These are phyloP conservation scores for Cephus runcator DNA, from an alignment of 2,888 invertebrate genomes.

Conservation along the genomic window DNA sequence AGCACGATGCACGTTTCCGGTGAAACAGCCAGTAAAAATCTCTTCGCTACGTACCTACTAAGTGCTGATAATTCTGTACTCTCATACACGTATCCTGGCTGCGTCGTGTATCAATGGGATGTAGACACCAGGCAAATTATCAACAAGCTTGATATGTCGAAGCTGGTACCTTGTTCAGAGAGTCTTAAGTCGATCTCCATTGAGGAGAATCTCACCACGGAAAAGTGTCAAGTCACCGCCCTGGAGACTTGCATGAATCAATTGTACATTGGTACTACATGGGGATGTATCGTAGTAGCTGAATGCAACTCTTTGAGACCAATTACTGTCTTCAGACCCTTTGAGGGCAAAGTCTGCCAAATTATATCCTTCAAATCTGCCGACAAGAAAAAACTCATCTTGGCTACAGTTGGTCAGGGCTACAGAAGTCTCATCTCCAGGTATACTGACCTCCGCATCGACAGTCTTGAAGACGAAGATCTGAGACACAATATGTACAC, in stretches of 20 bases:
- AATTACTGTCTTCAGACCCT: slow-evolving; percentile 91
- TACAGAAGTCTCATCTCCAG: slow-evolving; percentile 81
- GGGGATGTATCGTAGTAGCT: slow-evolving; percentile 93
- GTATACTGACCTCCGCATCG: slow-evolving; percentile 70
- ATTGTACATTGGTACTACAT: slow-evolving; percentile 92
- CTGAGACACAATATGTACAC: slow-evolving; percentile 71
- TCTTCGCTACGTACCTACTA: slow-evolving; percentile 78
- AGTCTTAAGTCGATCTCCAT: slow-evolving; percentile 90
- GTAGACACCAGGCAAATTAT: slow-evolving; percentile 74
- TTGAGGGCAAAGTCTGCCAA: slow-evolving; percentile 81
- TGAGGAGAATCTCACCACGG: slow-evolving; percentile 84
- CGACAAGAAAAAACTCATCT: slow-evolving; percentile 66
- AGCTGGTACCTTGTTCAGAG: slow-evolving; percentile 91
- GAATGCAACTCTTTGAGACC: slow-evolving; percentile 84
- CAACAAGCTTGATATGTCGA: slow-evolving; percentile 89
- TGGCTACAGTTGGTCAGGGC: slow-evolving; percentile 86
- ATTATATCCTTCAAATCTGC: slow-evolving; percentile 60
- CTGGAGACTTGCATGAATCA: slow-evolving; percentile 66
- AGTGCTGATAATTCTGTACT: slow-evolving; percentile 75
- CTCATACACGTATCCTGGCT: slow-evolving; percentile 88
- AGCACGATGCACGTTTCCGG: slow-evolving; percentile 74
- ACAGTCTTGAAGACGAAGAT: slow-evolving; percentile 60
- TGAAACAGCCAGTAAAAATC: slow-evolving; percentile 71
- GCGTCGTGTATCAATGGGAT: slow-evolving; percentile 90
- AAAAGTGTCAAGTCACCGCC: slow-evolving; percentile 77